Conservation (phyloP, 1,140 invertebrate species). For the Microplitis mediator region DNA sequence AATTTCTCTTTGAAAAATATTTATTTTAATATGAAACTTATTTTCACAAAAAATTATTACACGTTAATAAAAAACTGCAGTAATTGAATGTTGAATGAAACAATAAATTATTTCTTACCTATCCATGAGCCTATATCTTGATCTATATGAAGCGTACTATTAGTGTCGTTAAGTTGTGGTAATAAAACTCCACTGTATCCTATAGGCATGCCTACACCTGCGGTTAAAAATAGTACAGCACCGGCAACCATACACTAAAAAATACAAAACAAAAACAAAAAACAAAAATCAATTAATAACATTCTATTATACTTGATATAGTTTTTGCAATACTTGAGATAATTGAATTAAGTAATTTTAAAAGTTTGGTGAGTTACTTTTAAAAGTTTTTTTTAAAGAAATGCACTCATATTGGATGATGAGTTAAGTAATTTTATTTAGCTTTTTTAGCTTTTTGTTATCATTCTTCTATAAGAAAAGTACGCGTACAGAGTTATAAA, state of each 20-base stretch:
- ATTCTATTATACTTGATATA: not conserved
- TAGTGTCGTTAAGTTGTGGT: conserved; percentile 65
- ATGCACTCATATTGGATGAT: too few relatives aligned
- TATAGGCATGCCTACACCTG: conserved; percentile 74
- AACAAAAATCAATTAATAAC: not conserved
- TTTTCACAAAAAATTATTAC: too few relatives aligned
- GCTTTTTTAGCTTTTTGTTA: too few relatives aligned
- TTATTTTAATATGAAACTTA: too few relatives aligned
- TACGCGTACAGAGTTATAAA: too few relatives aligned
- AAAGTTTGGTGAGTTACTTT: too few relatives aligned
- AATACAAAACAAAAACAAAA: not conserved
- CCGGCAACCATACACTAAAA: conserved; percentile 70
- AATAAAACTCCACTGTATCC: conserved; percentile 72
- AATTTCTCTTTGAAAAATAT: too few relatives aligned
- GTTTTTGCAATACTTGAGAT: not conserved
- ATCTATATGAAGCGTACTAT: conserved; percentile 61
- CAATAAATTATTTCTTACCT: conserved; percentile 54
- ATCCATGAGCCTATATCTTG: conserved; percentile 72
- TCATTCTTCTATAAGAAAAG: too few relatives aligned
- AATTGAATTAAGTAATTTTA: not conserved
- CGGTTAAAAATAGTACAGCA: conserved; percentile 69
- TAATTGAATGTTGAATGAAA: not conserved
- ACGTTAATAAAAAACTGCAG: too few relatives aligned
- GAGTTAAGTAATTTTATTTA: too few relatives aligned
- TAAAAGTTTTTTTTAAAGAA: too few relatives aligned